These are phyloP conservation scores for Lathamus discolor DNA, from an alignment of 2,113 vertebrate species.

Conservation along the genomic window DNA sequence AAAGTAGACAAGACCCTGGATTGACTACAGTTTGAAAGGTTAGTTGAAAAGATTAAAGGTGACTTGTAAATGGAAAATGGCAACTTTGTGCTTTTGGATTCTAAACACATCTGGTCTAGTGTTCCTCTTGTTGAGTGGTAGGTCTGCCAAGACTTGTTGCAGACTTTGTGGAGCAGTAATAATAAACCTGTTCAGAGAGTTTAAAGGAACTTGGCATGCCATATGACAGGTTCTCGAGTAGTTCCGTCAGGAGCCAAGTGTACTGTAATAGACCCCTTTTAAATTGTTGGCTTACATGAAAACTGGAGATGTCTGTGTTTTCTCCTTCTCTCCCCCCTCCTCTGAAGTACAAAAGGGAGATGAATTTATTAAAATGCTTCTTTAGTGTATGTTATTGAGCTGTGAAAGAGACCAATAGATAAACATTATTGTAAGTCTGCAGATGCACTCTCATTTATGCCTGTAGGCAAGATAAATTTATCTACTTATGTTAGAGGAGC, in stretches of 20 bases:
- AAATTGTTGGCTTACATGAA: slow-evolving; percentile 39
- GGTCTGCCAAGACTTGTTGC: slow-evolving; percentile 59
- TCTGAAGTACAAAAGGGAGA: slow-evolving; percentile 23
- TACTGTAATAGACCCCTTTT: slow-evolving; percentile 57
- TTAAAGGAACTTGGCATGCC: slow-evolving; percentile 55
- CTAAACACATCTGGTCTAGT: slow-evolving; percentile 55
- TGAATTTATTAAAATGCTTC: slow-evolving; percentile 33
- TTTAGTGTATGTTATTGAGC: slow-evolving; percentile 5
- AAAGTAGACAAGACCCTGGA: neutral
- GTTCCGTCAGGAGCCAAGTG: slow-evolving; percentile 53
- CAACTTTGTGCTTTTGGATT: slow-evolving; percentile 37
- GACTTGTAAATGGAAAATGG: slow-evolving; percentile 54
- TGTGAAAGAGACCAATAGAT: slow-evolving; percentile 7
- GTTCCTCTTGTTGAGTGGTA: slow-evolving; percentile 38
- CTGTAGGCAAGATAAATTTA: slow-evolving; percentile 25
- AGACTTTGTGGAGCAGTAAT: slow-evolving; percentile 47
- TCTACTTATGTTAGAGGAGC: slow-evolving; percentile 42
- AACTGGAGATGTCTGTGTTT: slow-evolving; percentile 28
- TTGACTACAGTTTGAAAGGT: neutral
- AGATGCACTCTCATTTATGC: slow-evolving; percentile 15
- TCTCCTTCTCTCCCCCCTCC: slow-evolving; percentile 1
- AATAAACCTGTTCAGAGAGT: slow-evolving; percentile 60
- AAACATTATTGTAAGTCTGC: slow-evolving; percentile 38
- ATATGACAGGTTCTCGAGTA: slow-evolving; percentile 52
- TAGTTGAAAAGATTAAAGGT: slow-evolving; percentile 49